A percentile compares a stretch with the other conserved stretches of the same genome.
phyloP scores from a whole-genome alignment of 2,888 invertebrate species.

The Scrobipalpa atriplicella region DNA sequence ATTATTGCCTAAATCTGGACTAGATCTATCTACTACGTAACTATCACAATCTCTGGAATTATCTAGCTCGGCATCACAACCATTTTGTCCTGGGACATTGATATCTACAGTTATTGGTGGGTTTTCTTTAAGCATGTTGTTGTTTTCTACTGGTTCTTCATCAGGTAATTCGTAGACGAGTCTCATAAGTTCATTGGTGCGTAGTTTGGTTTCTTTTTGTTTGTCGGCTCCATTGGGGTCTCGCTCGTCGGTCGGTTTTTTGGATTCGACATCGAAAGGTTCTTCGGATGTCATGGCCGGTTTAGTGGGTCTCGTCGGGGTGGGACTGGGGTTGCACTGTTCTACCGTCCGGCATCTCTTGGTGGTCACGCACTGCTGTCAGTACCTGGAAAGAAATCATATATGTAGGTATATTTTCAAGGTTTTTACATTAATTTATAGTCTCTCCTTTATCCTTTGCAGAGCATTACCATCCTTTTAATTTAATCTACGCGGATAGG shows the following conservation, averaged over 20 bases:
- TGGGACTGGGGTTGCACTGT: slow-evolving; percentile 36
- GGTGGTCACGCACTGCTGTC: slow-evolving; percentile 21
- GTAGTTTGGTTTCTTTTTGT: slow-evolving; percentile 53
- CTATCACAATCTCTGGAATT: slow-evolving; percentile 60
- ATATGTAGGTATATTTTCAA: background rate
- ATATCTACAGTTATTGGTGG: slow-evolving; percentile 76
- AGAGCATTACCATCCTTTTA: no score
- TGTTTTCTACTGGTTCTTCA: slow-evolving; percentile 68
- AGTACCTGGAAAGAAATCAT: slow-evolving; percentile 38
- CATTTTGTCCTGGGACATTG: slow-evolving; percentile 66
- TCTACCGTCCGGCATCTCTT: slow-evolving; percentile 59
- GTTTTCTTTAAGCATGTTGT: slow-evolving; percentile 76
- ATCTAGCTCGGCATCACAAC: slow-evolving; percentile 70
- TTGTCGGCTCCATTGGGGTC: slow-evolving; percentile 57
- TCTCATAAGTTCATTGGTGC: slow-evolving; percentile 72
- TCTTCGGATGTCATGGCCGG: slow-evolving; percentile 77
- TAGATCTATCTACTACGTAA: slow-evolving; percentile 56
- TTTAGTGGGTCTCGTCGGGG: slow-evolving; percentile 47
- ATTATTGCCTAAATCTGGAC: slow-evolving; percentile 71
- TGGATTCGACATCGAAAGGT: slow-evolving; percentile 68
- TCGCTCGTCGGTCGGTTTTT: slow-evolving; percentile 62
- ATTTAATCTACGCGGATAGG: no score
- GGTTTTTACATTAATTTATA: no score
- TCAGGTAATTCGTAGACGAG: slow-evolving; percentile 77
- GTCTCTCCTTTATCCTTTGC: no score